These are phyloP conservation scores for Dallia pectoralis DNA, from an alignment of 2,797 vertebrate genomes.

Conservation along the genomic window DNA sequence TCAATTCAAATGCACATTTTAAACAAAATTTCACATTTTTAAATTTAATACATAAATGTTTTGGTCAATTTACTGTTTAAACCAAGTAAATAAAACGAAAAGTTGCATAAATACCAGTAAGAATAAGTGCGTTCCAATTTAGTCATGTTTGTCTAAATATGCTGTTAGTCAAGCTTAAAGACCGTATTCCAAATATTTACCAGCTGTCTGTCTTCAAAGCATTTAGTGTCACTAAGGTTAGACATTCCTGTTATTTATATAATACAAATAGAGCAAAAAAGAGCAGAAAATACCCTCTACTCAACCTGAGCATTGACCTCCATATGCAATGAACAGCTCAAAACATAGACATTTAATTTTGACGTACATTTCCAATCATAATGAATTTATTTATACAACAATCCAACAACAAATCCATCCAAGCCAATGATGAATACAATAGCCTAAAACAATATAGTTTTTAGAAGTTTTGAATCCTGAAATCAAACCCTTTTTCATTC, in stretches of 20 bases:
- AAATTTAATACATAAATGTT: neutral
- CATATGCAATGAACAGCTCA: neutral
- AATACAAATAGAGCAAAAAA: neutral
- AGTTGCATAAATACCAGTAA: neutral
- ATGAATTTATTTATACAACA: neutral
- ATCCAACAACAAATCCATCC: too few relatives aligned
- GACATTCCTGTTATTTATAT: neutral
- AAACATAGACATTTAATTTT: neutral
- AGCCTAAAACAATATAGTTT: neutral
- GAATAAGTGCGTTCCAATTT: conserved; percentile 6
- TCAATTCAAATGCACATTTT: neutral
- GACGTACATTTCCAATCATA: neutral
- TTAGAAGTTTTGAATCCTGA: conserved; percentile 8
- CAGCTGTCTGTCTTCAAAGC: neutral
- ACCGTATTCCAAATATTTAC: conserved; percentile 6
- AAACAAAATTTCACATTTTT: neutral
- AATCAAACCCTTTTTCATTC: conserved; percentile 50
- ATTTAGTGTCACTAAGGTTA: neutral
- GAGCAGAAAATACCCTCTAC: neutral
- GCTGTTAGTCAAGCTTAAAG: neutral
- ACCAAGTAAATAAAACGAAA: neutral
- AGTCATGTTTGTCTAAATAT: conserved; percentile 9
- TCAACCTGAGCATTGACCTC: neutral
- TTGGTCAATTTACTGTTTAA: neutral
- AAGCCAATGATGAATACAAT: conserved; percentile 3